Conservation (phyloP, 2,888 invertebrate species). For the Scaptodrosophila latifasciaeformis region DNA sequence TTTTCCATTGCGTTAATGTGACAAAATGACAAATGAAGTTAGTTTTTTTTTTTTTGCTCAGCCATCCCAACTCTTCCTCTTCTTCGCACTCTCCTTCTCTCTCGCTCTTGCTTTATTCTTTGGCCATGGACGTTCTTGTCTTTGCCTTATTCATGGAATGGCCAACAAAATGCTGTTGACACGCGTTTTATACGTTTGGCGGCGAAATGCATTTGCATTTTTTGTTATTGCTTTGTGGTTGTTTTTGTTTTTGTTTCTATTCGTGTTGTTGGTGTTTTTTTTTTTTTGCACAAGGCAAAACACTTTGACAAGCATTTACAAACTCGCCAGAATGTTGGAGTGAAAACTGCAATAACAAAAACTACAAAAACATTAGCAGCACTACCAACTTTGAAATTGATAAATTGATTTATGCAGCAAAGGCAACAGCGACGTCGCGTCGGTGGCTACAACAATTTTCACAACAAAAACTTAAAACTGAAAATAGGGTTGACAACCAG, state of each 20-base stretch:
- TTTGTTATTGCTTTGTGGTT: conserved; percentile 5
- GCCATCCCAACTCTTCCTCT: not conserved
- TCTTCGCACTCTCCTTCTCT: not conserved
- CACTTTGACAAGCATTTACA: conserved; percentile 64
- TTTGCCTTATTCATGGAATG: conserved; percentile 1
- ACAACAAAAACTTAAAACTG: conserved; percentile 17
- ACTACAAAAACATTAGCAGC: conserved; percentile 11
- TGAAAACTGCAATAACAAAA: conserved; percentile 36
- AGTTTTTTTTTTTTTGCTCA: conserved; percentile 4
- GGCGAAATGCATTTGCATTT: conserved; percentile 61
- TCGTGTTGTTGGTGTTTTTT: not conserved
- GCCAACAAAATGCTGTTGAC: conserved; percentile 19
- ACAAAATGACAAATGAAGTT: conserved; percentile 72
- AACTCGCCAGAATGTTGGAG: conserved; percentile 41
- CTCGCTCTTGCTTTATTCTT: not conserved
- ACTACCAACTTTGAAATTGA: conserved; percentile 57
- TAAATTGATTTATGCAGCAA: conserved; percentile 60
- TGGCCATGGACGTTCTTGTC: no score
- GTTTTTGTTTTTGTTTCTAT: not conserved
- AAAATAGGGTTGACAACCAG: conserved; percentile 29
- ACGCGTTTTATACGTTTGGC: conserved; percentile 53
- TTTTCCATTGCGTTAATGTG: conserved; percentile 73
- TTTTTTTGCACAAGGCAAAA: conserved; percentile 46
- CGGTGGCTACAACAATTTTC: no score
- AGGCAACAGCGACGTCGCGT: not conserved